Evolutionary conservation across 1,140 invertebrate species (phyloP).

Genomic region (Polypedilum vanderplanki): DNA sequence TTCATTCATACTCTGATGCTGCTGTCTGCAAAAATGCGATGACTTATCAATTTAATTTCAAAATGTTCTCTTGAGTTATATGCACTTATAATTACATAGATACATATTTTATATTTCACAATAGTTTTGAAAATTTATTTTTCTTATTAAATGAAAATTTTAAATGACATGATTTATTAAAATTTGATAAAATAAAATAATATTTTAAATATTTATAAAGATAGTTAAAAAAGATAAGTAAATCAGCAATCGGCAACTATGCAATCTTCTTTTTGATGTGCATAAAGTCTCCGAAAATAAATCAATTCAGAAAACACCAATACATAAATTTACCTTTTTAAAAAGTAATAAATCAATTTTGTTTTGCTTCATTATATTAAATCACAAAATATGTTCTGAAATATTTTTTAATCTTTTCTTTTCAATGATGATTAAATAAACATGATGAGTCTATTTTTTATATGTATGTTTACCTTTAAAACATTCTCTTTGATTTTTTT

Average conservation of each 20-base stretch:
- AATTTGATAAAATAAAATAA: no score
- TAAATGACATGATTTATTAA: no score
- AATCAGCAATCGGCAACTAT: neutral
- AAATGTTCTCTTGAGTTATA: neutral
- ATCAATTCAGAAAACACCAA: constrained; percentile 22
- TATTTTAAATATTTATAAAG: no score
- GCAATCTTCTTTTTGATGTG: neutral
- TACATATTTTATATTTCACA: no score
- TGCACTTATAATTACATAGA: neutral
- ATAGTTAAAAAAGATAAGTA: neutral
- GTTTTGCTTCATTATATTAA: constrained; percentile 5
- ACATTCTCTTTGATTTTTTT: neutral
- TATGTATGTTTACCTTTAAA: neutral
- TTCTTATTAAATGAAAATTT: neutral
- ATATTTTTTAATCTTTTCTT: no score
- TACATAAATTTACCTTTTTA: constrained; percentile 24
- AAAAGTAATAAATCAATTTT: constrained; percentile 21
- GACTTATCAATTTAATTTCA: neutral
- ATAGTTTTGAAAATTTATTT: no score
- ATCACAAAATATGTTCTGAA: neutral
- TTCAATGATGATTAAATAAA: constrained; percentile 1
- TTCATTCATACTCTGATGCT: neutral
- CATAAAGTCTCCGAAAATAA: constrained; percentile 1
- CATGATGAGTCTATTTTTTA: constrained; percentile 8
- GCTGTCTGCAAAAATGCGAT: neutral